Conservation (phyloP, 2,113 vertebrate genomes). For the Melanocharis versteri region DNA sequence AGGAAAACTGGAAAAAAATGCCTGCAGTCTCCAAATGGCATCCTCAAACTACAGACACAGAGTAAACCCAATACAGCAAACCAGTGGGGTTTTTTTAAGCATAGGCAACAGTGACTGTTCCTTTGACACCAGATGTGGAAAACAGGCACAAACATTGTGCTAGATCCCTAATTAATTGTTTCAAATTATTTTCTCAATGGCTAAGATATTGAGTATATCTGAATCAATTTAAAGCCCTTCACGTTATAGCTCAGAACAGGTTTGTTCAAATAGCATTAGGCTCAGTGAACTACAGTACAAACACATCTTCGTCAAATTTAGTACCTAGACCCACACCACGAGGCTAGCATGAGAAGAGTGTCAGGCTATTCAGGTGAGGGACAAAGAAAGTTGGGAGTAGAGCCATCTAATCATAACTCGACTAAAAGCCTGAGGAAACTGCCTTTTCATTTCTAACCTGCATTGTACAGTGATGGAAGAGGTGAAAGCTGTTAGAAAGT, state of each 20-base stretch:
- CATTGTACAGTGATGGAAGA: background rate
- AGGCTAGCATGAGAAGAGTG: background rate
- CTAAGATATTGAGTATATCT: background rate
- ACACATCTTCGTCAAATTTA: background rate
- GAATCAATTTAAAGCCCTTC: background rate
- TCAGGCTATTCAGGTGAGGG: background rate
- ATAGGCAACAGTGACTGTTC: background rate
- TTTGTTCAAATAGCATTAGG: background rate
- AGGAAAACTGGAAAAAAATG: background rate
- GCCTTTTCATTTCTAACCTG: background rate
- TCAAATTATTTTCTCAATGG: background rate
- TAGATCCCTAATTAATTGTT: background rate
- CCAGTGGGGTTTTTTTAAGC: background rate
- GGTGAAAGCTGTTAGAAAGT: background rate
- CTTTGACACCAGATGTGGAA: background rate
- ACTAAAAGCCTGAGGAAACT: background rate
- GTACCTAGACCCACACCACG: background rate
- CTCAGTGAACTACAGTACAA: background rate
- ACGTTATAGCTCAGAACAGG: background rate
- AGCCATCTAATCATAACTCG: background rate
- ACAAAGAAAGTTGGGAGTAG: background rate
- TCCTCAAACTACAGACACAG: background rate
- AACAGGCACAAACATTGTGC: background rate
- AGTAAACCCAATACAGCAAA: background rate
- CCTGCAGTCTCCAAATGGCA: background rate